These are phyloP conservation scores for Axis porcinus DNA, from an alignment of 2,113 vertebrate species.

Conservation along the genomic window DNA sequence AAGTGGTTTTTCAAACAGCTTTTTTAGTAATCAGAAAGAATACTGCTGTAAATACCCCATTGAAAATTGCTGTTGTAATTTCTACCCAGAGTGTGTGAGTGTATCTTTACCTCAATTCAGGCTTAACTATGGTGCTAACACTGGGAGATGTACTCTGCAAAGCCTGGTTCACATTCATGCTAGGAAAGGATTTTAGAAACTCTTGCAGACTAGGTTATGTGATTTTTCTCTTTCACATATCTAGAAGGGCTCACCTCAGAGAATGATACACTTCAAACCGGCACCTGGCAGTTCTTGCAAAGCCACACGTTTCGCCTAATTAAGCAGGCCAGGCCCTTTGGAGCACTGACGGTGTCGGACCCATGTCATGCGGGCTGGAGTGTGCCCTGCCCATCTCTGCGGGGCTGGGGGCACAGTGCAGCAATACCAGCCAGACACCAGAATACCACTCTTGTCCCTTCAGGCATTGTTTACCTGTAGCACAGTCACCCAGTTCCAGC, in stretches of 20 bases:
- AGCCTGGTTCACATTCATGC: background rate
- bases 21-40: background rate
- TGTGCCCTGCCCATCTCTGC: background rate
- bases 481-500: background rate
- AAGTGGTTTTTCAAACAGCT: background rate
- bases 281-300: background rate
- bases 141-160: background rate
- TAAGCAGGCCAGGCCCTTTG: background rate
- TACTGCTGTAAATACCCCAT: background rate
- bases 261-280: background rate
- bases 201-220: background rate
- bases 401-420: background rate
- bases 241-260: background rate
- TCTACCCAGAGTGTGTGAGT: background rate
- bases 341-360: background rate
- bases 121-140: constrained; percentile 50
- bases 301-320: background rate
- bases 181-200: background rate
- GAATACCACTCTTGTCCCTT: background rate
- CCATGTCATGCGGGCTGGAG: background rate
- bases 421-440: background rate
- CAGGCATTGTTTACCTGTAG: background rate
- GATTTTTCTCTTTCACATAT: background rate
- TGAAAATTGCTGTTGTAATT: background rate
- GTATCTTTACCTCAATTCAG: background rate